Conservation (phyloP, 2,113 vertebrate genomes). For the Salvelinus namaycush region DNA sequence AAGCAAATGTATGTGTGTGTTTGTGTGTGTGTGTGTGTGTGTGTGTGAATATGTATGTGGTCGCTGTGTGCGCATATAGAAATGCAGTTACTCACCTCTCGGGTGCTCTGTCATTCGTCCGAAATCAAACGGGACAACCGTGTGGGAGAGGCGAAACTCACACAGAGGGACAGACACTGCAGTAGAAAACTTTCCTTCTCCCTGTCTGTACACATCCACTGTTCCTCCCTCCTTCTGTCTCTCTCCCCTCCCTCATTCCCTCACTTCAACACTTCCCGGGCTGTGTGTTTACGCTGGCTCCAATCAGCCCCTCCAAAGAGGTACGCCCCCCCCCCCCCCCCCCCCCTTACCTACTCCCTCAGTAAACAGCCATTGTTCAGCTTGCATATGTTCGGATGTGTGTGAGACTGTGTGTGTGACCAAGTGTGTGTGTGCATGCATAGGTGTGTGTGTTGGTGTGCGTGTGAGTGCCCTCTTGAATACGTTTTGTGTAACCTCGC, state of each 20-base stretch:
- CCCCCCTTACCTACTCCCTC: constrained; percentile 22
- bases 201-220: constrained; percentile 41
- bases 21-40: background rate
- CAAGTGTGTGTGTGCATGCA: constrained; percentile 17
- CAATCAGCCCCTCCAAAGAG: background rate
- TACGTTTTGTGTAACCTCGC: constrained; percentile 50
- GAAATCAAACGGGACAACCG: constrained; percentile 17
- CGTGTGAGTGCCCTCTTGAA: constrained; percentile 35
- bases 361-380: constrained; percentile 65
- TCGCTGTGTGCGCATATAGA: background rate
- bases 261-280: constrained; percentile 70
- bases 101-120: constrained; percentile 35
- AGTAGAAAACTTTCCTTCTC: constrained; percentile 65
- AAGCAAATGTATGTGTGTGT: no score
- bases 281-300: constrained; percentile 65
- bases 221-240: constrained; percentile 26
- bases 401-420: no score
- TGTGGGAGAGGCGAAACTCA: constrained; percentile 17
- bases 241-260: constrained; percentile 27
- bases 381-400: background rate
- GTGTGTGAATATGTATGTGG: constrained; percentile 13
- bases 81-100: constrained; percentile 57
- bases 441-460: background rate
- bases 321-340: background rate
- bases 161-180: constrained; percentile 36